Evolutionary conservation across 1,140 invertebrate species (phyloP).

Genomic region (Pseudomyrmex dendroicus): DNA sequence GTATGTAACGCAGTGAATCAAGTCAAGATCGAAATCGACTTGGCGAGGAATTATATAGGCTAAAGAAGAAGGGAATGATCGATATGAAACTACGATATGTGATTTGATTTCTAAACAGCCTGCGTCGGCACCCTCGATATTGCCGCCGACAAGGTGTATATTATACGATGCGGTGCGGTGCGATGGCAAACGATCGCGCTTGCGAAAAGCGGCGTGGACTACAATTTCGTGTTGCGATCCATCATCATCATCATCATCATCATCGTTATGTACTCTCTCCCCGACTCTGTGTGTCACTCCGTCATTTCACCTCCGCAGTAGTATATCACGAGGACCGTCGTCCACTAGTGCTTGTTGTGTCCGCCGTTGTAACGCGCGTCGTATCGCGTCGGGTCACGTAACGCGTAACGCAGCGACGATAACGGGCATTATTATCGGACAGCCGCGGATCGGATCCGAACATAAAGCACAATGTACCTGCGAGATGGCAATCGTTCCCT

Average conservation of each 20-base stretch:
- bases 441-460: slow-evolving; percentile 23
- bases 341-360: not conserved
- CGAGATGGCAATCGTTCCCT: not conserved
- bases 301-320: not conserved
- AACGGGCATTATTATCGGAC: slow-evolving; percentile 45
- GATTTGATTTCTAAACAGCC: slow-evolving; percentile 38
- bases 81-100: slow-evolving; percentile 78
- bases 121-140: not conserved
- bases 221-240: slow-evolving; percentile 41
- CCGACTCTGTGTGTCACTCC: not conserved
- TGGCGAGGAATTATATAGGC: not conserved
- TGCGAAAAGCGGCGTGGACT: not conserved
- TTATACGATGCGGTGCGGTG: not conserved
- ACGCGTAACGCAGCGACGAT: slow-evolving; percentile 46
- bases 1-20: too few relatives aligned
- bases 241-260: slow-evolving; percentile 12
- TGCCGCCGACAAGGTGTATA: not conserved
- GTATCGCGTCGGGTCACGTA: slow-evolving; percentile 48
- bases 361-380: slow-evolving; percentile 27
- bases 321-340: slow-evolving; percentile 12
- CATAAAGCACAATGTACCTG: slow-evolving; percentile 26
- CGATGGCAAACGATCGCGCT: slow-evolving; percentile 4
- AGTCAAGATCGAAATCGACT: not conserved
- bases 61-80: slow-evolving; percentile 57
- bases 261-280: too few relatives aligned